Conservation (phyloP, 2,888 invertebrate species). For the Helicoverpa assulta region DNA sequence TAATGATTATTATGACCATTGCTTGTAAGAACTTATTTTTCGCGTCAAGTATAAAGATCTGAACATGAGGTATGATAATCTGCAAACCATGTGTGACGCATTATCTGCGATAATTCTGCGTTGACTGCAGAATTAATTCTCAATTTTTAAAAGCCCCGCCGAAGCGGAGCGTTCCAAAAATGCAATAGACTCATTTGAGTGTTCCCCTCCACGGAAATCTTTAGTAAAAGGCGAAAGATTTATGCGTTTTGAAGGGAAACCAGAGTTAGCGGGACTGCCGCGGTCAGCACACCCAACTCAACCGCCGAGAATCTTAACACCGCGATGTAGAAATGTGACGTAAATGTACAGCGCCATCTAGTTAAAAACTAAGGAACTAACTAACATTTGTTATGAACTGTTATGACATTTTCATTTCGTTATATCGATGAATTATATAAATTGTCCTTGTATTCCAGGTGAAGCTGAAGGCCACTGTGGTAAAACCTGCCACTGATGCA, state of each 20-base stretch:
- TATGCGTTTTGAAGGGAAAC: constrained; percentile 92
- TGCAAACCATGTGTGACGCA: too few species aligned
- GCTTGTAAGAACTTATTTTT: too few species aligned
- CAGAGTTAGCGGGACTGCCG: constrained; percentile 79
- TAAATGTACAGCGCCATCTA: constrained; percentile 16
- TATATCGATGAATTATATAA: too few species aligned
- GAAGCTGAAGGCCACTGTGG: constrained; percentile 79
- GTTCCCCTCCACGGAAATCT: constrained; percentile 94
- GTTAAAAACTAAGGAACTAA: too few species aligned
- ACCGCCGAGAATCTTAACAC: constrained; percentile 26
- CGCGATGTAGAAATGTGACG: constrained; percentile 21
- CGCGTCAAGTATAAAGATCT: too few species aligned
- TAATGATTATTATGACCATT: too few species aligned
- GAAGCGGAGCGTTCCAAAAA: constrained; percentile 21
- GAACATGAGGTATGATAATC: too few species aligned
- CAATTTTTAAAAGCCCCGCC: constrained; percentile 2
- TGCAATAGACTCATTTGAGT: constrained; percentile 91
- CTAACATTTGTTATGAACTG: too few species aligned
- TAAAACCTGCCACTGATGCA: constrained; percentile 92
- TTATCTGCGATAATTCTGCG: too few species aligned
- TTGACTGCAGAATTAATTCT: background rate
- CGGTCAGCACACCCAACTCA: constrained; percentile 22
- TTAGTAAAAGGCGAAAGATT: constrained; percentile 95
- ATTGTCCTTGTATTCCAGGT: constrained; percentile 64
- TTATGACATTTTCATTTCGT: too few species aligned